These are phyloP conservation scores for Holothuria leucospilota DNA, from an alignment of 53 echinoderm and acorn worm species.

Conservation along the genomic window DNA sequence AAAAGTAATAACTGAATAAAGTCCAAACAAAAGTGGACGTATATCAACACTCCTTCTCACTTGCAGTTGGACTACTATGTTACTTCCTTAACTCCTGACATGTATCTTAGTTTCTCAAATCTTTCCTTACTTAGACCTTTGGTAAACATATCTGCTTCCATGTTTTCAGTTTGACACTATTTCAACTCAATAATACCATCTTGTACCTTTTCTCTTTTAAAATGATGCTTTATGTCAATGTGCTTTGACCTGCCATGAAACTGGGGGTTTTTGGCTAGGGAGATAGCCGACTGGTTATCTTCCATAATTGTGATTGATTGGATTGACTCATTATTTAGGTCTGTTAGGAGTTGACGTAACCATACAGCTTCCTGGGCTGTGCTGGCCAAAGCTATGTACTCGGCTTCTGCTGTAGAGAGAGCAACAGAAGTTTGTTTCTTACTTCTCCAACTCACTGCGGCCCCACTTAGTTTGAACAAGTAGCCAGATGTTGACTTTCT, in stretches of 20 bases:
- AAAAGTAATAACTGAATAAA: no score
- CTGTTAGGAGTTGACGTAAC: not conserved
- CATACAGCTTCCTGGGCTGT: no score
- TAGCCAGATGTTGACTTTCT: constrained; percentile 1
- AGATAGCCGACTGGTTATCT: not conserved
- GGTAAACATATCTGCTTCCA: not conserved
- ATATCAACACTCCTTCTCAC: constrained; percentile 12
- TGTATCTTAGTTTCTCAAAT: constrained; percentile 9
- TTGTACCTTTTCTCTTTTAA: not conserved
- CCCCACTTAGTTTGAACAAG: no score
- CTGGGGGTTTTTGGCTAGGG: not conserved
- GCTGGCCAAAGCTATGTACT: not conserved
- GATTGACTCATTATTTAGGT: not conserved
- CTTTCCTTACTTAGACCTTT: no score
- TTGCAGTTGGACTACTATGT: not conserved
- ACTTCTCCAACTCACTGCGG: no score
- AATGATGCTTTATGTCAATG: not conserved
- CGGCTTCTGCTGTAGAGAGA: not conserved
- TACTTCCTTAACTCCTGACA: not conserved
- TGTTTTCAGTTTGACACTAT: not conserved
- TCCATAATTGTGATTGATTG: no score
- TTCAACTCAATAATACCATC: constrained; percentile 2
- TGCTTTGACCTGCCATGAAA: constrained; percentile 13
- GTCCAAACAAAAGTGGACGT: no score
- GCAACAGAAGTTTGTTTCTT: no score